Evolutionary conservation across 2,888 invertebrate species (phyloP).

Genomic region (Heterodera filipjevi): DNA sequence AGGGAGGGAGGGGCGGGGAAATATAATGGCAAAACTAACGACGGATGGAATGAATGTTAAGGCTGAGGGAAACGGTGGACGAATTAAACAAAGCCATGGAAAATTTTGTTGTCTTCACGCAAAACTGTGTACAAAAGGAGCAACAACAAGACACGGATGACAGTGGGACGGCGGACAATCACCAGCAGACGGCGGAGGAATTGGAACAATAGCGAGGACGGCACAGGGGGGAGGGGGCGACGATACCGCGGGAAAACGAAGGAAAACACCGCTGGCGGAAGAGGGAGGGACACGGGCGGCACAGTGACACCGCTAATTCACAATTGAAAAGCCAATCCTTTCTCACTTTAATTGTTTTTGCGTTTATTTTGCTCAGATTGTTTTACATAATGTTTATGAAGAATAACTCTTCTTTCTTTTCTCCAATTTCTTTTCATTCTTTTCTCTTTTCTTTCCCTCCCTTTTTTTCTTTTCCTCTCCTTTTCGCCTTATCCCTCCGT

Average conservation of each 20-base stretch:
- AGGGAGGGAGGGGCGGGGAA: constrained; percentile 8
- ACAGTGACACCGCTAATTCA: too few relatives aligned
- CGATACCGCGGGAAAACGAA: neutral
- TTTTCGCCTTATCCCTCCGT: neutral
- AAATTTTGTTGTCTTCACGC: constrained; percentile 73
- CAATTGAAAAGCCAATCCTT: too few relatives aligned
- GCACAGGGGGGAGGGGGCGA: neutral
- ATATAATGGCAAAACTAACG: neutral
- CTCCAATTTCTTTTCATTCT: neutral
- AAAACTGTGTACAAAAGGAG: constrained; percentile 14
- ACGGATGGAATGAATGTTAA: constrained; percentile 6
- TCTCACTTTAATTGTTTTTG: neutral
- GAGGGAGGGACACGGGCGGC: too few relatives aligned
- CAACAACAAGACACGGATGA: constrained; percentile 12
- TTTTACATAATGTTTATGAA: too few relatives aligned
- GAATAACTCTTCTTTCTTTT: neutral
- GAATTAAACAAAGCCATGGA: constrained; percentile 86
- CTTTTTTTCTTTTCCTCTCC: neutral
- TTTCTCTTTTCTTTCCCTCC: neutral
- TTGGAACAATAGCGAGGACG: too few relatives aligned
- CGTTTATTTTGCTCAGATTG: neutral
- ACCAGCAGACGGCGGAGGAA: neutral
- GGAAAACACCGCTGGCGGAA: too few relatives aligned
- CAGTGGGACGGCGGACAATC: constrained; percentile 12
- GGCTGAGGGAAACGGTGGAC: constrained; percentile 68